Base-by-base conservation (phyloP, 2,797 vertebrate species). In the Acridotheres tristis region DNA sequence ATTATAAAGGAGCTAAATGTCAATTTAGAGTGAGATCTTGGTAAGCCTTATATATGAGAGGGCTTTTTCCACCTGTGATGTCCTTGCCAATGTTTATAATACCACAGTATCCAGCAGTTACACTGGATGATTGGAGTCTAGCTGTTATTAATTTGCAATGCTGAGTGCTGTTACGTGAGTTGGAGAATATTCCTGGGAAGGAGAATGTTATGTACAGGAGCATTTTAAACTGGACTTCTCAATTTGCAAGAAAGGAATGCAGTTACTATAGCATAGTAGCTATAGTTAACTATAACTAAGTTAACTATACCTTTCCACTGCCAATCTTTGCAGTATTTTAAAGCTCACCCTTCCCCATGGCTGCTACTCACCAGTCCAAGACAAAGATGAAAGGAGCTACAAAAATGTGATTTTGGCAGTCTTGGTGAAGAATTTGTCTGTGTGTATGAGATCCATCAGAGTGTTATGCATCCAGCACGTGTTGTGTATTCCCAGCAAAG, bases 21-120 rank as follows among this genome's bases (percentile, higher is more conserved):
- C 88, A 94, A 47, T 90, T 73, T 63, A 54, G 57, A 90, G 53
- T 76, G 74, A 76, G 55, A 69, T 61, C 93, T 93, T 84, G 87
- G 67, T 81, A 90, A 94, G 85, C 48, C 59, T 61, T 82, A 38
- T 34, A 30, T 71, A 80, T 57, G 47, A 87, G 61, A 30, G 88
- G 63, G 63, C 59, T 94, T 59, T 88, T 89, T 79, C 55, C 19
- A 85, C 85, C 80, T 89, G 34, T 89, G 79, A 66, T 82, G 74
- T 74, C 71, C 67, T 69, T 86, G 74, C 59, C 88, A 77, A 10
- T 91, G 88, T 93, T 94, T 88, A 34, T 88, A 91, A 65, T 88
- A 74, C 47, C 69, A 76, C 62, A 47, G 18, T 76, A 29, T 84
- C 50, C 63, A 73, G 69, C 62, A 90, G 27, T 93, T 69, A 58